Evolutionary conservation across 92 coral and sea anemone species (phyloP), one percentile per base, ranked within the genome.

Genomic region (Parazoanthus swiftii): DNA sequence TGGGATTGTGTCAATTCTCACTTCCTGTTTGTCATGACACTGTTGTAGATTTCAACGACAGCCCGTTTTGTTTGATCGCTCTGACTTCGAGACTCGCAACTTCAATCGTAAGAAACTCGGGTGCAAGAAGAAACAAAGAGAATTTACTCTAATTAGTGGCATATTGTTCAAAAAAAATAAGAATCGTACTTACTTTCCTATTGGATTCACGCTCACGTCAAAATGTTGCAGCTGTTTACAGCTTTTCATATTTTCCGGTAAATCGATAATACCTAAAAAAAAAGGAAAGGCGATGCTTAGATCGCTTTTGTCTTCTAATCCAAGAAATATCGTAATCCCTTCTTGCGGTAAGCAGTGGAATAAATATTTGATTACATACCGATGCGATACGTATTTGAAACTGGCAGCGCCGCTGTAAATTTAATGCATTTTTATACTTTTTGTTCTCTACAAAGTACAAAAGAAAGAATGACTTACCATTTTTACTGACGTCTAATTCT

Each of bases 121-220:
- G 77, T 26, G 67, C 29, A 25, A 84, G 72, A 51, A 82, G 65
- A 23, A 84, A 84, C 79, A 84, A 70, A 26, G 42, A 36, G 68
- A 71, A 18, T 84, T 70, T 29, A 84, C 77, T 25, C n/a, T 25
- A 21, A 71, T 84, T 71, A 46, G 71, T 38, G 73, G 3, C 33
- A 25, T n/a, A 73, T 58, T 63, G 75, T 74, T 63, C 39, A 66
- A 56, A 74, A 44, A 42, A 16, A 46, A 68, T 16, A 35, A 10
- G 38, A 11, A 42, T 38, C 29, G 15, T 79, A 95, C 99, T 89
- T 82, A 97, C 99, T 97, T 95, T 63, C 94, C 99, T 25, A 97
- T 91, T 1, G 98, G 99, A 88, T 97, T 97, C 0, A 97, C 99
- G 75, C 99, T 95, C 0, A 95, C 98, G 44, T 97, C 98, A 76